A percentile compares a stretch with the other conserved stretches of the same genome.
phyloP scores from a whole-genome alignment of 2,113 vertebrate species.

The Damaliscus lunatus region DNA sequence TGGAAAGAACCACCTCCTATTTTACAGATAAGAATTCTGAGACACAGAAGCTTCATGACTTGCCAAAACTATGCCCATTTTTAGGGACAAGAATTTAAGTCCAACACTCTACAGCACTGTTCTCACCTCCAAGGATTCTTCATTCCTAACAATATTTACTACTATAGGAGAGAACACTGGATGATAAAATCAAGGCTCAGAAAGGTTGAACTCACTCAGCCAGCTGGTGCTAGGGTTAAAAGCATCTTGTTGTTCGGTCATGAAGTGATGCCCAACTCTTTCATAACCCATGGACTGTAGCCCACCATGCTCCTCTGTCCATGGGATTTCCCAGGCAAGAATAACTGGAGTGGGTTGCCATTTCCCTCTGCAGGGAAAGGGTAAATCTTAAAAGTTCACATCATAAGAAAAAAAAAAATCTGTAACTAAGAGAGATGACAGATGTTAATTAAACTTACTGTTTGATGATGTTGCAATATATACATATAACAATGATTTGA shows the following conservation, averaged over 20 bases:
- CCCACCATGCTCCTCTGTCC: neutral
- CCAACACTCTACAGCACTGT: neutral
- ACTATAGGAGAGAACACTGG: neutral
- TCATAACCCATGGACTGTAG: neutral
- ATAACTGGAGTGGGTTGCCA: neutral
- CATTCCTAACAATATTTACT: neutral
- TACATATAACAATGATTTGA: too few species aligned
- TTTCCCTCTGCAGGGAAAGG: neutral
- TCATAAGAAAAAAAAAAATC: neutral
- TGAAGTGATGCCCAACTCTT: neutral
- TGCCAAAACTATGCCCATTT: neutral
- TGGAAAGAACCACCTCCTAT: neutral
- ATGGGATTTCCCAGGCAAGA: neutral
- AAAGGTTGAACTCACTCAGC: neutral
- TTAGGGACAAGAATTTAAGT: neutral
- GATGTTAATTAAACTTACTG: neutral
- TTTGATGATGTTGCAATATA: neutral
- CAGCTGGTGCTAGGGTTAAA: neutral
- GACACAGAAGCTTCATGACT: neutral
- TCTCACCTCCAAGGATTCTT: neutral
- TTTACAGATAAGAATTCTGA: conserved; percentile 27
- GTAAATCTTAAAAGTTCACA: neutral
- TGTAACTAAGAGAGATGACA: neutral
- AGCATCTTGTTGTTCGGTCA: neutral
- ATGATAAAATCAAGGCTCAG: neutral